phyloP scores from a whole-genome alignment of 1,140 invertebrate species.

The Bombus soroeensis region DNA sequence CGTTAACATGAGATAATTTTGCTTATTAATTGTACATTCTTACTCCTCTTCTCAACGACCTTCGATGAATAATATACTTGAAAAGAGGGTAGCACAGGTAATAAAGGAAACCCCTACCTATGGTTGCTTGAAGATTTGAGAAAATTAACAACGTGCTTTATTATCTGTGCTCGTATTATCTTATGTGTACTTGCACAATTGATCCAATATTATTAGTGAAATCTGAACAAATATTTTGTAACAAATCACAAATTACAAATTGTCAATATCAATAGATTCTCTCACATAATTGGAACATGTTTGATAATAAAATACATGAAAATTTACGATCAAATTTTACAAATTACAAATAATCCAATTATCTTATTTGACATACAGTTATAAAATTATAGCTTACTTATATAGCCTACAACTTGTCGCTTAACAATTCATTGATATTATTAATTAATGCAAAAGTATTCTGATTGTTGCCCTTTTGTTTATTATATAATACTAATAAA shows the following conservation, averaged over 20 bases:
- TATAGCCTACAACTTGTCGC: not conserved
- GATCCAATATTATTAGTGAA: not conserved
- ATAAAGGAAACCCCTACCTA: not conserved
- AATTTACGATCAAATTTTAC: too few species aligned
- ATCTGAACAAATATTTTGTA: not conserved
- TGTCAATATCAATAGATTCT: not conserved
- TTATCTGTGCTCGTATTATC: not conserved
- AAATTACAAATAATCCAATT: too few species aligned
- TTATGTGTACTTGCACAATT: not conserved
- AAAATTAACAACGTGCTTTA: constrained; percentile 39
- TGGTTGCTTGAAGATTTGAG: not conserved
- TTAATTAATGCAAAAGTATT: not conserved
- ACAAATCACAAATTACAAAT: not conserved
- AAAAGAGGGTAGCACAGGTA: constrained; percentile 22
- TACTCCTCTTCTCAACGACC: not conserved
- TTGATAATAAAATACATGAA: too few species aligned
- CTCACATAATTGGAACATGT: not conserved
- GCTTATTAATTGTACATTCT: not conserved
- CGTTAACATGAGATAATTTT: not conserved
- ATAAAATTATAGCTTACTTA: too few species aligned
- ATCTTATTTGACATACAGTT: too few species aligned
- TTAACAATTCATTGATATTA: not conserved
- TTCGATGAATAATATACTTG: not conserved
- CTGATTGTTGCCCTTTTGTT: not conserved
- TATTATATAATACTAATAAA: not conserved